Percentiles rank a stretch among this genome's conserved stretches.
These are phyloP conservation scores for Drosophila nr. fundita DNA, from an alignment of 2,888 invertebrate species.

Conservation along the genomic window DNA sequence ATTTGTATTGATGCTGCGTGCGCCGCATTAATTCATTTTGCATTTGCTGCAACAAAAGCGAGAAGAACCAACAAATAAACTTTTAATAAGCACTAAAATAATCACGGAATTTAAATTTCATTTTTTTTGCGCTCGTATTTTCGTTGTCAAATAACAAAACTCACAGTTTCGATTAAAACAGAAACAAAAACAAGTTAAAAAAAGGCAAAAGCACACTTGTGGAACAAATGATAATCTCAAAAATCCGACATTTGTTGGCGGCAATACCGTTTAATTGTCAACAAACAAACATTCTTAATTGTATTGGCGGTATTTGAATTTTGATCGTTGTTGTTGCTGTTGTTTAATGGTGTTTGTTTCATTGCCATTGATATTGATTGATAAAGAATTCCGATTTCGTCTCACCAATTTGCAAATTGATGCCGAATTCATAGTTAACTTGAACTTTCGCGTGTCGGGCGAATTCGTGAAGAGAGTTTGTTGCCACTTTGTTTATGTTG, in stretches of 20 bases:
- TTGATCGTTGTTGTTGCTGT: background rate
- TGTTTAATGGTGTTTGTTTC: background rate
- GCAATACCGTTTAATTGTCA: background rate
- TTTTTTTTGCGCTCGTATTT: background rate
- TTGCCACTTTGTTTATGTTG: constrained; percentile 9
- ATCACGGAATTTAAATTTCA: background rate
- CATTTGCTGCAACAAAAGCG: constrained; percentile 44
- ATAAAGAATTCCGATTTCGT: background rate
- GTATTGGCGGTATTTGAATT: background rate
- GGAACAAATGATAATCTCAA: background rate
- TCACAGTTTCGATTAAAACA: background rate
- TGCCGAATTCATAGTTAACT: constrained; percentile 3
- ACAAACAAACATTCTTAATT: constrained; percentile 1
- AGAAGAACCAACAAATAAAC: constrained; percentile 16
- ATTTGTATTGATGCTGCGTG: constrained; percentile 19
- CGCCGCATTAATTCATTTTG: constrained; percentile 47
- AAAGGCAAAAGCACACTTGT: background rate
- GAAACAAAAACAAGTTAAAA: background rate
- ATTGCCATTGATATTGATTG: background rate
- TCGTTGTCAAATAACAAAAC: background rate
- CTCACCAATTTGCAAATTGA: constrained; percentile 5
- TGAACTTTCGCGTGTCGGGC: constrained; percentile 1
- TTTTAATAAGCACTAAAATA: constrained; percentile 13
- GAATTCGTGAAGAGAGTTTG: background rate
- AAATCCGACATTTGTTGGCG: background rate